These are phyloP conservation scores for Drosophila antonietae DNA, from an alignment of 2,888 invertebrate species.

Conservation along the genomic window DNA sequence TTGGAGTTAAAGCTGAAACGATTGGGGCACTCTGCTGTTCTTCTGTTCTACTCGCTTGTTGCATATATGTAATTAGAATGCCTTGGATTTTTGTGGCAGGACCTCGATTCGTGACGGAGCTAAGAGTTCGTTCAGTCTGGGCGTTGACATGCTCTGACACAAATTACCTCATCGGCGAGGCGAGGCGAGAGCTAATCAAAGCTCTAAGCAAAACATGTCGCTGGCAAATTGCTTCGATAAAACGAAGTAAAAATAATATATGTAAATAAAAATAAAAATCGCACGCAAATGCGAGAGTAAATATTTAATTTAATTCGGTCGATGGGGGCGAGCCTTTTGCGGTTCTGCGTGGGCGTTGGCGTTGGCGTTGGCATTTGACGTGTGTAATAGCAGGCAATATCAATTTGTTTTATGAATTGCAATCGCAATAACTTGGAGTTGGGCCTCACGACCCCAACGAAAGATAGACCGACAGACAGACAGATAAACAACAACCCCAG, in stretches of 20 bases:
- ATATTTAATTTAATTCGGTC: conserved; percentile 77
- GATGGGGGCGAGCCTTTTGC: conserved; percentile 42
- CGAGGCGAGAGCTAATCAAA: conserved; percentile 74
- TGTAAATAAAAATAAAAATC: conserved; percentile 45
- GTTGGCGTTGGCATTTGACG: conserved; percentile 71
- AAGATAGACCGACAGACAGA: conserved; percentile 11
- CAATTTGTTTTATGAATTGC: conserved; percentile 81
- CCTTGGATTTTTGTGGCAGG: conserved; percentile 9
- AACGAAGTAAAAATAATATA: conserved; percentile 20
- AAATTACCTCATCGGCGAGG: conserved; percentile 55
- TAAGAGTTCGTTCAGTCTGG: conserved; percentile 10
- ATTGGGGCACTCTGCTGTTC: conserved; percentile 1
- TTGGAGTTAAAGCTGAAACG: background rate
- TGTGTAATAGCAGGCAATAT: conserved; percentile 79
- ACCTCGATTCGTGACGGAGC: background rate
- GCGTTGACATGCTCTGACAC: conserved; percentile 55
- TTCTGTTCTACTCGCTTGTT: conserved; percentile 54
- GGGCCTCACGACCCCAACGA: conserved; percentile 19
- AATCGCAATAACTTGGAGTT: conserved; percentile 75
- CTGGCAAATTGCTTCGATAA: conserved; percentile 65
- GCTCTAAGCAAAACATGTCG: conserved; percentile 62
- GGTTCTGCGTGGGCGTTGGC: conserved; percentile 30
- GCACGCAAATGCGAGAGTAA: conserved; percentile 79
- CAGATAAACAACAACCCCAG: conserved; percentile 46
- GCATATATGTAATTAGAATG: conserved; percentile 74